Conservation (phyloP, 1,140 invertebrate species). For the Lasaia peninsularis region DNA sequence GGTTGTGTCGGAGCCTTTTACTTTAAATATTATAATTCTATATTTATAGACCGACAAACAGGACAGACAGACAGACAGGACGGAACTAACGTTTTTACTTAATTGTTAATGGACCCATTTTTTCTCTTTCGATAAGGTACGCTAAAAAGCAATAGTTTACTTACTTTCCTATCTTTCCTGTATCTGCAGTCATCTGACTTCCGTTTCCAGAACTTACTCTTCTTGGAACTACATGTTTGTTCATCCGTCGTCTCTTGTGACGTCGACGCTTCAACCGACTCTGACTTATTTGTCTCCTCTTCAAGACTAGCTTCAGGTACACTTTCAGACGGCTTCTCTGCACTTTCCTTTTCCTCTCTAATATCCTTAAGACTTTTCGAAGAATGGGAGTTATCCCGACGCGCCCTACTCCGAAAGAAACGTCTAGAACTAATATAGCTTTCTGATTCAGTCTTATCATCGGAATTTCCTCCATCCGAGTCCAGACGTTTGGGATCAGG, state of each 20-base stretch:
- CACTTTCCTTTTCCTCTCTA: neutral
- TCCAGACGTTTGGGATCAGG: neutral
- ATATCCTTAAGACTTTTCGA: neutral
- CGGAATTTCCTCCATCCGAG: neutral
- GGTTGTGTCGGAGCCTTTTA: no score
- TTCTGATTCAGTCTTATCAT: neutral
- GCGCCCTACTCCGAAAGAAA: neutral
- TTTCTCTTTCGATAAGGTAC: no score
- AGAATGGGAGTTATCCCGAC: neutral
- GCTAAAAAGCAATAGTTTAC: neutral
- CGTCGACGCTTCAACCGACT: conserved; percentile 2
- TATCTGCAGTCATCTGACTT: neutral
- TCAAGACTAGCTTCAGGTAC: neutral
- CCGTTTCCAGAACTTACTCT: conserved; percentile 9
- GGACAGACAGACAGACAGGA: no score
- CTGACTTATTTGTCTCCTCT: neutral
- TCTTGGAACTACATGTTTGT: neutral
- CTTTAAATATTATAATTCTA: no score
- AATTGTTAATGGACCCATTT: no score
- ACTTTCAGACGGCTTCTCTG: neutral
- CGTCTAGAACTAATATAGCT: neutral
- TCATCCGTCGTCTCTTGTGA: neutral
- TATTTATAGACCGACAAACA: no score
- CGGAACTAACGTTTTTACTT: no score
- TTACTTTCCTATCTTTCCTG: conserved; percentile 2